Conservation (phyloP, 2,888 invertebrate genomes). For the Watsonalla cultraria region DNA sequence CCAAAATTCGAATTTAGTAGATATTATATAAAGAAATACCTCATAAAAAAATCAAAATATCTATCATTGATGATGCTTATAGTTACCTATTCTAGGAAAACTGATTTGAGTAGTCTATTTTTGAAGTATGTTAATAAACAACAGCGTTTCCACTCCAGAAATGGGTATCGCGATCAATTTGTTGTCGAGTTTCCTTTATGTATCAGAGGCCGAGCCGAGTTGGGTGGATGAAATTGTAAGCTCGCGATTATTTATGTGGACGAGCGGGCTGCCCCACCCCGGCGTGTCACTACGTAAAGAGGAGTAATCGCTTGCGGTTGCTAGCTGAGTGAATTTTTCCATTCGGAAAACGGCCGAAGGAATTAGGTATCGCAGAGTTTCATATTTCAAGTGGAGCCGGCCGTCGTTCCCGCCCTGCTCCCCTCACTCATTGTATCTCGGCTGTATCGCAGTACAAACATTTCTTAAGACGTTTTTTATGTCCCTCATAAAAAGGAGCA, state of each 20-base stretch:
- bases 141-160: slow-evolving; percentile 30
- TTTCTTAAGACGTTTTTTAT: slow-evolving; percentile 54
- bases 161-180: slow-evolving; percentile 55
- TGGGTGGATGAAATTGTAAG: slow-evolving; percentile 58
- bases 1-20: too few species aligned
- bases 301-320: slow-evolving; percentile 68
- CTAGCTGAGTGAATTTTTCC: slow-evolving; percentile 65
- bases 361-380: slow-evolving; percentile 59
- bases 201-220: slow-evolving; percentile 36
- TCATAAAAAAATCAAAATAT: too few species aligned
- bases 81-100: too few species aligned
- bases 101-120: too few species aligned
- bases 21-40: too few species aligned
- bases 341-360: slow-evolving; percentile 65
- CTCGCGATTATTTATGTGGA: slow-evolving; percentile 70
- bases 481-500: slow-evolving; percentile 55
- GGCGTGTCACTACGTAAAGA: slow-evolving; percentile 59
- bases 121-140: too few species aligned
- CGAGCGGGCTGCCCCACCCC: slow-evolving; percentile 39
- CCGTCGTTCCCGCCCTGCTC: slow-evolving; percentile 24
- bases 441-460: slow-evolving; percentile 29
- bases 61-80: too few species aligned
- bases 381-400: slow-evolving; percentile 54
- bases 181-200: slow-evolving; percentile 52
- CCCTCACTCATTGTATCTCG: slow-evolving; percentile 29